A percentile compares a stretch with the other conserved stretches of the same genome.
Evolutionary conservation across 2,797 vertebrate species (phyloP).

Genomic region (Aeoliscus strigatus): DNA sequence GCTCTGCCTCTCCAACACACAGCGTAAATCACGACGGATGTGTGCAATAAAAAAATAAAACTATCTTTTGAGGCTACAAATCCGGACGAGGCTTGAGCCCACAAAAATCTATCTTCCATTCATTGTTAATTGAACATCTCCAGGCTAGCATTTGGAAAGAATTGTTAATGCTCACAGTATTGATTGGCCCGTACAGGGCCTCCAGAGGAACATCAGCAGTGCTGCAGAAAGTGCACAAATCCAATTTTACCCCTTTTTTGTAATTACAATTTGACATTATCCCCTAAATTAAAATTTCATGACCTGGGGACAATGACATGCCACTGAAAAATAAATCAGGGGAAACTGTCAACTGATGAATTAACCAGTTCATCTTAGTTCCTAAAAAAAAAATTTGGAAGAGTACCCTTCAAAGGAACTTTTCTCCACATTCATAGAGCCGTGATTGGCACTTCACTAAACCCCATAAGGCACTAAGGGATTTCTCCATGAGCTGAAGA

Average conservation of each 20-base stretch:
- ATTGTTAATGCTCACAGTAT: constrained; percentile 55
- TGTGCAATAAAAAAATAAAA: constrained; percentile 22
- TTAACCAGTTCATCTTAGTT: constrained; percentile 21
- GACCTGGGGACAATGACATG: constrained; percentile 45
- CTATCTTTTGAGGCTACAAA: constrained; percentile 28
- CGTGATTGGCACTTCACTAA: constrained; percentile 3
- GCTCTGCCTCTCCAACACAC: background rate
- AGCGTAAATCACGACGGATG: constrained; percentile 15
- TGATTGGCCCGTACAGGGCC: constrained; percentile 40
- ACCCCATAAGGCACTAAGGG: background rate
- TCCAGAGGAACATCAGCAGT: constrained; percentile 39
- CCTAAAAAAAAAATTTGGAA: constrained; percentile 3
- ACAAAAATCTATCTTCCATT: constrained; percentile 45
- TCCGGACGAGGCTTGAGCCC: constrained; percentile 34
- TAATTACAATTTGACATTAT: constrained; percentile 59
- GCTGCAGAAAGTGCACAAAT: constrained; percentile 46
- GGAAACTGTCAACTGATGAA: constrained; percentile 21
- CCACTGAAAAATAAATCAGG: constrained; percentile 39
- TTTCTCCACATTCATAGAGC: constrained; percentile 9
- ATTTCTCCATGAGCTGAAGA: constrained; percentile 9
- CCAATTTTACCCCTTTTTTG: constrained; percentile 42
- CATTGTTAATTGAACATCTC: constrained; percentile 55
- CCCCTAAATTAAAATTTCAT: constrained; percentile 57
- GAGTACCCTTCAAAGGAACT: constrained; percentile 15
- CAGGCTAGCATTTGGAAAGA: constrained; percentile 46